Conservation (phyloP, 1,140 invertebrate species). For the Telenomus remus region DNA sequence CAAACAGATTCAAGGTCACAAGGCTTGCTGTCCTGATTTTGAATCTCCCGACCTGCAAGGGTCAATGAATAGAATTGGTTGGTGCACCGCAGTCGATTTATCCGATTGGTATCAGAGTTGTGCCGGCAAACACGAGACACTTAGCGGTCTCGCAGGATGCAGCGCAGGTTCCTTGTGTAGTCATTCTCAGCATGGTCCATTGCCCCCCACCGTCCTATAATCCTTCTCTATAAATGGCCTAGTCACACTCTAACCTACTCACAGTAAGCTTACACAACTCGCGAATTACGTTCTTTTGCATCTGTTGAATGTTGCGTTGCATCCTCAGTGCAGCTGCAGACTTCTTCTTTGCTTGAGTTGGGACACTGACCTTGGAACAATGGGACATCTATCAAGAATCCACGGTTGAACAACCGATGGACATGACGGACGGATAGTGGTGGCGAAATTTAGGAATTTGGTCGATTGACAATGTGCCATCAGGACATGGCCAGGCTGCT, state of each 20-base stretch:
- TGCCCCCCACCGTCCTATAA: constrained; percentile 74
- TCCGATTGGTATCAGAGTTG: constrained; percentile 33
- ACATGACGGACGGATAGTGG: constrained; percentile 42
- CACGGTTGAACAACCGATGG: neutral
- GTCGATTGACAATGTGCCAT: constrained; percentile 21
- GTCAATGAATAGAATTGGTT: constrained; percentile 8
- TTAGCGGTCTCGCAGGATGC: constrained; percentile 24
- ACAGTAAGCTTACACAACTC: constrained; percentile 67
- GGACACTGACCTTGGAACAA: neutral
- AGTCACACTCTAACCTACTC: constrained; percentile 69
- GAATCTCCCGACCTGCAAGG: neutral
- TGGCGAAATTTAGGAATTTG: neutral
- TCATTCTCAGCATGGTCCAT: constrained; percentile 42
- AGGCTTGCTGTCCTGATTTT: constrained; percentile 17
- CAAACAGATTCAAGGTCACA: constrained; percentile 20
- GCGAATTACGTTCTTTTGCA: constrained; percentile 31
- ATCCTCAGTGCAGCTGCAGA: constrained; percentile 4
- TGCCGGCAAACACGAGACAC: constrained; percentile 6
- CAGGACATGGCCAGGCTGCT: constrained; percentile 18
- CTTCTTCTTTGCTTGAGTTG: constrained; percentile 15
- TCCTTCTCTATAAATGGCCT: constrained; percentile 74
- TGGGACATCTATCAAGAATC: neutral
- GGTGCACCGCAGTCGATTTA: constrained; percentile 8
- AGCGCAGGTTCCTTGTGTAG: constrained; percentile 33
- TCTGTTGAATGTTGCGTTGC: neutral